Evolutionary conservation across 2,888 invertebrate species (phyloP).

Genomic region (Eupithecia vulgata): DNA sequence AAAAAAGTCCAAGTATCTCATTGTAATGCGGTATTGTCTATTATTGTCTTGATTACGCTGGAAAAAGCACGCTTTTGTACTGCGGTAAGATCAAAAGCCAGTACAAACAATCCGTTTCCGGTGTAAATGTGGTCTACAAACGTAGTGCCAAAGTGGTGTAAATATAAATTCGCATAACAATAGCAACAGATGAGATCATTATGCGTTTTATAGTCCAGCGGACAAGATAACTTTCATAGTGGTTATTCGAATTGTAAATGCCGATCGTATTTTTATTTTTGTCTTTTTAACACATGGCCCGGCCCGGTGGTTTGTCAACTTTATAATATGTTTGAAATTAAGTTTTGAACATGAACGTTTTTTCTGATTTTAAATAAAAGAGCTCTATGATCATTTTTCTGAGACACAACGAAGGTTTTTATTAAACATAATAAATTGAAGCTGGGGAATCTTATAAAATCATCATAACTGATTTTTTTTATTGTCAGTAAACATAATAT

Average conservation of each 20-base stretch:
- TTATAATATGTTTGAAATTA: background rate
- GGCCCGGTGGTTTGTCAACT: background rate
- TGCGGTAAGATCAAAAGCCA: background rate
- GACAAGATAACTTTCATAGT: slow-evolving; percentile 27
- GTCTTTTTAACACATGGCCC: slow-evolving; percentile 13
- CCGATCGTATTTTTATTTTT: slow-evolving; percentile 17
- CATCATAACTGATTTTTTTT: no score
- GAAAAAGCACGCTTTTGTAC: background rate
- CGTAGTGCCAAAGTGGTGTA: slow-evolving; percentile 32
- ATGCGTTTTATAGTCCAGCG: slow-evolving; percentile 31
- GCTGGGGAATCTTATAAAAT: no score
- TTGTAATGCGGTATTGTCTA: background rate
- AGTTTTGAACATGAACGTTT: background rate
- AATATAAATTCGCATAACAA: slow-evolving; percentile 33
- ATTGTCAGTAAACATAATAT: no score
- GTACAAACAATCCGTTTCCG: slow-evolving; percentile 12
- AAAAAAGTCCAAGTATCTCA: background rate
- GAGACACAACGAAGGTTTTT: no score
- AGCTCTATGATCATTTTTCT: background rate
- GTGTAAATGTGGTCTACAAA: slow-evolving; percentile 15
- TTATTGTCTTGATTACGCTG: background rate
- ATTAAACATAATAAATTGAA: no score
- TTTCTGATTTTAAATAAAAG: background rate
- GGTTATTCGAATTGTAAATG: slow-evolving; percentile 26
- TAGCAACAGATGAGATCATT: slow-evolving; percentile 36